Evolutionary conservation across 2,113 vertebrate genomes (phyloP).

Genomic region (Trinectes maculatus): DNA sequence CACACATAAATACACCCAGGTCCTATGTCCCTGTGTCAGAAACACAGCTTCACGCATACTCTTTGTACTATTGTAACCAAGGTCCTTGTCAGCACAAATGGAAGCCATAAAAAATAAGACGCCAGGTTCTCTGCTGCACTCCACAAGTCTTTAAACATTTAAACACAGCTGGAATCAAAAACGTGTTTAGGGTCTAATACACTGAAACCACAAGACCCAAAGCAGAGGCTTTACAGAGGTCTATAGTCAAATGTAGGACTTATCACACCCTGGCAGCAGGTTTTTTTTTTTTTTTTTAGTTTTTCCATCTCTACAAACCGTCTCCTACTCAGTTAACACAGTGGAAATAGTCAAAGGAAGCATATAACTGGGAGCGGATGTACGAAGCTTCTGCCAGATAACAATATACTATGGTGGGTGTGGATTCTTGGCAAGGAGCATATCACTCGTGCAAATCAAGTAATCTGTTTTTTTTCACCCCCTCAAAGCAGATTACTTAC

Average conservation of each 20-base stretch:
- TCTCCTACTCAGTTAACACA: conserved; percentile 54
- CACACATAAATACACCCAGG: background rate
- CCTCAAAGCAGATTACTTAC: conserved; percentile 35
- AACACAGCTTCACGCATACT: background rate
- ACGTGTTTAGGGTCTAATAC: conserved; percentile 51
- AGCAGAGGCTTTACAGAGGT: conserved; percentile 49
- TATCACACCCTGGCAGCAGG: conserved; percentile 63
- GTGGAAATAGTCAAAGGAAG: conserved; percentile 57
- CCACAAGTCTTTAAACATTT: conserved; percentile 42
- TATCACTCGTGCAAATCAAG: conserved; percentile 45
- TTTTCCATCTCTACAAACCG: conserved; percentile 63
- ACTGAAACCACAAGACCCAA: conserved; percentile 65
- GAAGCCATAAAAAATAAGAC: conserved; percentile 29
- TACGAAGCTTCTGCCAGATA: conserved; percentile 52
- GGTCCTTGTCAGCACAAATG: conserved; percentile 8
- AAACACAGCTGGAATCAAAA: conserved; percentile 55
- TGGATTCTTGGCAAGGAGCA: conserved; percentile 21
- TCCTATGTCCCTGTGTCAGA: background rate
- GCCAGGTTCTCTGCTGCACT: conserved; percentile 27
- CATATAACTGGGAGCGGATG: conserved; percentile 36
- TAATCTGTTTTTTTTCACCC: conserved; percentile 11
- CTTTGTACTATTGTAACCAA: conserved; percentile 13
- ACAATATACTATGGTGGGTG: conserved; percentile 43
- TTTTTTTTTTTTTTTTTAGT: conserved; percentile 62
- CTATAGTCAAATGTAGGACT: conserved; percentile 64